A percentile compares a stretch with the other conserved stretches of the same genome.
These are phyloP conservation scores for Australoheros scitulus DNA, from an alignment of 2,113 vertebrate genomes.

Conservation along the genomic window DNA sequence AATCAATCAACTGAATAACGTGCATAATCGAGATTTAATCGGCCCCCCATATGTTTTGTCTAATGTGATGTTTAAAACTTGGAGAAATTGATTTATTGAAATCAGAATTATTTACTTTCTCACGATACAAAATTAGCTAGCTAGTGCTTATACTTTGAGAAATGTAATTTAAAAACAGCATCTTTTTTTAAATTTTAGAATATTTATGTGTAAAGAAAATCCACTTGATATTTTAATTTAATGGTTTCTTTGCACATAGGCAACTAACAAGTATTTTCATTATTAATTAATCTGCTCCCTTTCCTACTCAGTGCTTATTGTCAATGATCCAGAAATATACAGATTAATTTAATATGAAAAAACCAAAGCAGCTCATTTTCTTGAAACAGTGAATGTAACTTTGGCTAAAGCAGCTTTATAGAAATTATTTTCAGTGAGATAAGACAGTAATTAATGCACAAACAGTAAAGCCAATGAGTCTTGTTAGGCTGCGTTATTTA, in stretches of 20 bases:
- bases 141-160: neutral
- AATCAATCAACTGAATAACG: conserved; percentile 58
- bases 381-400: neutral
- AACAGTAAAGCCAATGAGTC: neutral
- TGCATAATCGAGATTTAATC: conserved; percentile 41
- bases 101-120: conserved; percentile 20
- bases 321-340: neutral
- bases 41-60: conserved; percentile 33
- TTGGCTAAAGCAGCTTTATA: neutral
- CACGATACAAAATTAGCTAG: conserved; percentile 19
- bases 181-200: neutral
- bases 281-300: neutral
- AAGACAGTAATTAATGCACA: neutral
- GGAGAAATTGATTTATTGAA: conserved; percentile 25
- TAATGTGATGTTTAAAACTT: conserved; percentile 1
- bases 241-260: neutral
- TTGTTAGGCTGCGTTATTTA: neutral
- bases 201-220: neutral
- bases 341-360: neutral
- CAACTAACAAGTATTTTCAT: neutral
- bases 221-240: neutral
- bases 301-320: too few species aligned
- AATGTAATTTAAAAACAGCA: neutral
- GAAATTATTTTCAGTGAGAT: neutral
- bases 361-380: neutral